A percentile compares a stretch with the other conserved stretches of the same genome.
Conservation (phyloP, 2,113 vertebrate genomes). For the Salvelinus namaycush region DNA sequence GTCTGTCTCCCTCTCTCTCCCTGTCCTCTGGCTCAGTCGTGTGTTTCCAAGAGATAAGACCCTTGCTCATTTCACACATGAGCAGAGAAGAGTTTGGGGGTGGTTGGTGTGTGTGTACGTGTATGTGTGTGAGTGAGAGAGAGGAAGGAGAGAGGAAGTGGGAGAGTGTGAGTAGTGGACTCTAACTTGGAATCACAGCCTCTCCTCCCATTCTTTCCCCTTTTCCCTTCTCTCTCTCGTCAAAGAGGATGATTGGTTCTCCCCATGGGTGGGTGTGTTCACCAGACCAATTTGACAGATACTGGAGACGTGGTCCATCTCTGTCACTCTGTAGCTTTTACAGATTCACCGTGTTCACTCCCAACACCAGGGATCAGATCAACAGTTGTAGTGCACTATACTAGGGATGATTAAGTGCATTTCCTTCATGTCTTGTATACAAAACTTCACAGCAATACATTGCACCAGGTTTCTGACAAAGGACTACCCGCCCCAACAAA, state of each 20-base stretch:
- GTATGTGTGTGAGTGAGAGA: constrained; percentile 5
- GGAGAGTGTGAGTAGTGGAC: background rate
- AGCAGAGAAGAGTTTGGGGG: constrained; percentile 69
- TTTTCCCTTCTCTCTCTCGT: constrained; percentile 35
- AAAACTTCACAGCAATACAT: no score
- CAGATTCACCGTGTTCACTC: background rate
- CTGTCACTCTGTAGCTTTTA: background rate
- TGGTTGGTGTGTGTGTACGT: constrained; percentile 23
- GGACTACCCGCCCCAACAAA: no score
- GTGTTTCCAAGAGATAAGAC: constrained; percentile 81
- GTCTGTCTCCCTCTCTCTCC: constrained; percentile 42
- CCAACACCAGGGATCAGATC: background rate
- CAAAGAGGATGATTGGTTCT: constrained; percentile 36
- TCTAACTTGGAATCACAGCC: constrained; percentile 22
- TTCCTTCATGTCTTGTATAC: background rate
- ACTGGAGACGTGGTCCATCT: background rate
- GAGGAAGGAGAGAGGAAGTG: background rate
- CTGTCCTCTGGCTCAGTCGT: constrained; percentile 78
- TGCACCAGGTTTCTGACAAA: no score
- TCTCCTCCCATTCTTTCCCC: constrained; percentile 17
- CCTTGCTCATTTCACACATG: constrained; percentile 81
- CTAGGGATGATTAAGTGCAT: background rate
- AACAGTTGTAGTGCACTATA: background rate
- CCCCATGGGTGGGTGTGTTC: constrained; percentile 28
- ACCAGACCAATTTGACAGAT: constrained; percentile 25